Evolutionary conservation across 2,113 vertebrate species (phyloP).

Genomic region (Crotophaga sulcirostris): DNA sequence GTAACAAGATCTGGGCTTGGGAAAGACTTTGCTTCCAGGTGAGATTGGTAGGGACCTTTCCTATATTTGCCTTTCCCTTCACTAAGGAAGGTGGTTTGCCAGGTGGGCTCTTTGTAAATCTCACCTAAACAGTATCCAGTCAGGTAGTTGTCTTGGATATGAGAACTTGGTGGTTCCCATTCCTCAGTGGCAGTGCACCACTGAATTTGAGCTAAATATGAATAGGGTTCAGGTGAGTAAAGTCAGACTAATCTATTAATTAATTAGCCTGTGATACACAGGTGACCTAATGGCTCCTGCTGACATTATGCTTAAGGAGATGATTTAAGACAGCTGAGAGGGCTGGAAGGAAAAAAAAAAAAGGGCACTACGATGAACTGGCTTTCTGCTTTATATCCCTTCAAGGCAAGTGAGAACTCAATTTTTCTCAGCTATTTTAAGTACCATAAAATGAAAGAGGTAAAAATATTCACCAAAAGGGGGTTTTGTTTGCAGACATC

Average conservation of each 20-base stretch:
- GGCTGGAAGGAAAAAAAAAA: not conserved
- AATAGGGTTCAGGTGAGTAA: not conserved
- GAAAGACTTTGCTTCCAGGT: not conserved
- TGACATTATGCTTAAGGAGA: not conserved
- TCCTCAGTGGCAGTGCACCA: not conserved
- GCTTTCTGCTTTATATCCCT: fast-evolving
- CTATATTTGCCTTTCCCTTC: not conserved
- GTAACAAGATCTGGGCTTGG: not conserved
- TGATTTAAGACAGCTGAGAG: not conserved
- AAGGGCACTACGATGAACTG: not conserved
- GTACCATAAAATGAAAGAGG: fast-evolving
- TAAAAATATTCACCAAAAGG: not conserved
- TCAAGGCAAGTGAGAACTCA: fast-evolving
- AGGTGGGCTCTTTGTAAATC: not conserved
- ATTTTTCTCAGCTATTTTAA: fast-evolving
- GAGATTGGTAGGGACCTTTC: not conserved
- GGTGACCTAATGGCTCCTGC: not conserved
- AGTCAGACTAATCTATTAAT: not conserved
- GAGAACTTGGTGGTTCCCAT: not conserved
- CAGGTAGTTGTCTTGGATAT: not conserved
- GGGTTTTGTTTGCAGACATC: fast-evolving
- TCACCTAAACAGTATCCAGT: not conserved
- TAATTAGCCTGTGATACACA: not conserved
- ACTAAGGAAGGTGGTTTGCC: not conserved
- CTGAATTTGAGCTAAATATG: not conserved